Conservation (phyloP, 2,797 vertebrate genomes). For the Podarcis lilfordi region DNA sequence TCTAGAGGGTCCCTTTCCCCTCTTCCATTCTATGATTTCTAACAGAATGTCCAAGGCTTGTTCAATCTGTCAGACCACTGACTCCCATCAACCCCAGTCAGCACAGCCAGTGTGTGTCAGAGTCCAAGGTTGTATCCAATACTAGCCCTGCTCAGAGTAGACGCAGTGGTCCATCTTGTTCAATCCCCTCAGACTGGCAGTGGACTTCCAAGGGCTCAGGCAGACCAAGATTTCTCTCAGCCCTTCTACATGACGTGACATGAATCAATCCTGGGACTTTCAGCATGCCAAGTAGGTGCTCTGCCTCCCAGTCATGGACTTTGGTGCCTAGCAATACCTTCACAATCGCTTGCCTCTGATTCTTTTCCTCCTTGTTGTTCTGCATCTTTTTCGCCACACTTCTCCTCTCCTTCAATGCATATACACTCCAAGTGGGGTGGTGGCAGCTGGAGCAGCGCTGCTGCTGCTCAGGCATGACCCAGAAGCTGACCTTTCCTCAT, state of each 20-base stretch:
- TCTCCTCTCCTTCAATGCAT: too few species aligned
- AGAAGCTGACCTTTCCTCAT: not conserved
- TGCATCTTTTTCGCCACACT: too few species aligned
- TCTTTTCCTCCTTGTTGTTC: not conserved
- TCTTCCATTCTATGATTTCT: not conserved
- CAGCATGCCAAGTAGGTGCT: not conserved
- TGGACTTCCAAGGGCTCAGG: not conserved
- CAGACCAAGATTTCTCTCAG: not conserved
- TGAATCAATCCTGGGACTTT: too few species aligned
- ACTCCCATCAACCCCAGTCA: too few species aligned
- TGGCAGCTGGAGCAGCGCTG: fast-evolving
- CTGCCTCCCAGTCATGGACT: too few species aligned
- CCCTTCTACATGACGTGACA: not conserved
- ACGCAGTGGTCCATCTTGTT: too few species aligned
- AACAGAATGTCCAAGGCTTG: not conserved
- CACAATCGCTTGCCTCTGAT: fast-evolving
- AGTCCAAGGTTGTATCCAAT: too few species aligned
- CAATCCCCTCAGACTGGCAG: not conserved
- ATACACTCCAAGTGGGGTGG: not conserved
- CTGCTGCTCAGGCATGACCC: fast-evolving
- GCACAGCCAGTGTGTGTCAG: too few species aligned
- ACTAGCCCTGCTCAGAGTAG: too few species aligned
- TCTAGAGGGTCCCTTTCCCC: too few species aligned
- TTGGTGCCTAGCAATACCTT: not conserved
- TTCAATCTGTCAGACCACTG: too few species aligned